Conservation (phyloP, 2,797 vertebrate species). For the Philypnodon macrostomus region DNA sequence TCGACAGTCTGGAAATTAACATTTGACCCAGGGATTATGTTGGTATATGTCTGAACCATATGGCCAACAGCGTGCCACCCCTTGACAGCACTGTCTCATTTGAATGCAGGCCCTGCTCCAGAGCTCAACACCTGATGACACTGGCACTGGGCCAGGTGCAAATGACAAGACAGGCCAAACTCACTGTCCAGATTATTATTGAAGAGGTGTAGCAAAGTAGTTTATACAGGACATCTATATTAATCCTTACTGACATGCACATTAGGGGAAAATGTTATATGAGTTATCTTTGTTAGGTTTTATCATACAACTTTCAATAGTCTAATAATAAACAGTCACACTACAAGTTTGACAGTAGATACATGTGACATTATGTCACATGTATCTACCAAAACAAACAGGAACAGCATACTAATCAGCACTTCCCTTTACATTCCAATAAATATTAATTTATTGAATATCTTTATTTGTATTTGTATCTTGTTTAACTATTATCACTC, state of each 20-base stretch:
- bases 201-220: slow-evolving; percentile 1
- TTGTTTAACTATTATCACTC: too few species aligned
- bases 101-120: slow-evolving; percentile 14
- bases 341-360: slow-evolving; percentile 16
- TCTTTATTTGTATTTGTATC: too few species aligned
- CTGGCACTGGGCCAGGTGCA: slow-evolving; percentile 6
- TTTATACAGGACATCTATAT: background rate
- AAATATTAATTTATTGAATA: too few species aligned
- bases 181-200: background rate
- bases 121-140: slow-evolving; percentile 11
- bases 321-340: slow-evolving; percentile 31
- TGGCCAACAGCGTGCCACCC: slow-evolving; percentile 6
- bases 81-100: slow-evolving; percentile 7
- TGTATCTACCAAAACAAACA: too few species aligned
- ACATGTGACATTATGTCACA: background rate
- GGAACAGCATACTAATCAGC: too few species aligned
- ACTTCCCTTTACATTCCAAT: too few species aligned
- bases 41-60: slow-evolving; percentile 5
- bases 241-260: background rate
- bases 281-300: slow-evolving; percentile 24
- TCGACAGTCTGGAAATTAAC: slow-evolving; percentile 7
- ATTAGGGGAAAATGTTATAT: slow-evolving; percentile 22
- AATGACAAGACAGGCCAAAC: slow-evolving; percentile 9
- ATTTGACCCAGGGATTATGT: slow-evolving; percentile 13
- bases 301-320: slow-evolving; percentile 31